Conservation (phyloP, 2,888 invertebrate species). For the Volucella inanis region DNA sequence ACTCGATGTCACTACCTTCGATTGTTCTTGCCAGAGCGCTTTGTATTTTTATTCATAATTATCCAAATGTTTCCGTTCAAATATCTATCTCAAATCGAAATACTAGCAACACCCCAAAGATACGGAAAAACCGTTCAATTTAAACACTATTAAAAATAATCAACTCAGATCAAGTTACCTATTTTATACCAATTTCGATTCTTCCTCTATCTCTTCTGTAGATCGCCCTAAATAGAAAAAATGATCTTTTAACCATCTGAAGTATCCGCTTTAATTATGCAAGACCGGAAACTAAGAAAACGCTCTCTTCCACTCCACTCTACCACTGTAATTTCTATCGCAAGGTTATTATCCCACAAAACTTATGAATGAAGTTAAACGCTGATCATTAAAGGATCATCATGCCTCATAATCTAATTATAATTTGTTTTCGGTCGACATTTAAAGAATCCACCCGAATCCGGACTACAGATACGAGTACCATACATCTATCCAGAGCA, state of each 20-base stretch:
- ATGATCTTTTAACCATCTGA: conserved; percentile 67
- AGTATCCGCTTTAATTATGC: conserved; percentile 66
- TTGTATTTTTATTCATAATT: too few species aligned
- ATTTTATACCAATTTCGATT: conserved; percentile 6
- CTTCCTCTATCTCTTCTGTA: conserved; percentile 16
- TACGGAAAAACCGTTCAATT: conserved; percentile 53
- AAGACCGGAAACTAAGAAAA: conserved; percentile 68
- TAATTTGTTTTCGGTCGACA: conserved; percentile 79
- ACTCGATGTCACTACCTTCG: too few species aligned
- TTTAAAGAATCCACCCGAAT: conserved; percentile 63
- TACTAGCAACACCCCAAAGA: not conserved
- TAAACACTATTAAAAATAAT: conserved; percentile 56
- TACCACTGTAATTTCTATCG: conserved; percentile 42
- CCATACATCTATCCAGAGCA: not conserved
- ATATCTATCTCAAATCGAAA: conserved; percentile 18
- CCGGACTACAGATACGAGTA: too few species aligned
- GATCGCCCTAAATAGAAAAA: conserved; percentile 57
- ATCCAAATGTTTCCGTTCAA: not conserved
- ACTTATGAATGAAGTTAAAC: conserved; percentile 79
- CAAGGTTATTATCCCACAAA: conserved; percentile 71
- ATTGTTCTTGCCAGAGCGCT: too few species aligned
- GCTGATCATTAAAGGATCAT: conserved; percentile 83
- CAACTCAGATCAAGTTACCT: conserved; percentile 19
- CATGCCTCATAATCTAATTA: conserved; percentile 83
- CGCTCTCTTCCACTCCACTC: conserved; percentile 46